Evolutionary conservation across 2,797 vertebrate genomes (phyloP), one percentile per base, ranked within the genome.

Genomic region (Mergus octosetaceus): DNA sequence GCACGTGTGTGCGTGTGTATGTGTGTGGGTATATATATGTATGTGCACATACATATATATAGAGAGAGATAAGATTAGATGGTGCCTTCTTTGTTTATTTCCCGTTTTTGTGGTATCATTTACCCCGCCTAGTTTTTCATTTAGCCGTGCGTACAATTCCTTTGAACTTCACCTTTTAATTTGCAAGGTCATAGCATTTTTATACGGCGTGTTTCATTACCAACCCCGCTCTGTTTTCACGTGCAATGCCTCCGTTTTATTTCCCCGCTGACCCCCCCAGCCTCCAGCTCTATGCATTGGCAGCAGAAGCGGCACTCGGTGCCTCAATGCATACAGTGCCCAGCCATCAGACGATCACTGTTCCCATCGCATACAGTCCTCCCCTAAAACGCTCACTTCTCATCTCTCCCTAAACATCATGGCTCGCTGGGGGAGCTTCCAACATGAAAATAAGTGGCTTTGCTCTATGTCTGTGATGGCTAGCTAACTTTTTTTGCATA

Each of bases 401-500:
- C 86, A 92, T 97, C 96, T 92, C 69, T 89, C 73, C 94, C 87
- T 92, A 96, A 93, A 96, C 97, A 97, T 97, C 58, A 30, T 97
- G 96, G 93, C 96, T 97, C 90, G 36, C 95, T 93, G 97, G 94
- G 94, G 95, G 94, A 96, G 39, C 71, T 95, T 96, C 95, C 73
- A 94, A 97, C 24, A 0, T 97, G 97, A 98, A 98, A 98, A 98
- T 98, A 97, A 95, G 94, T 4, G 12, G 85, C 94, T 98, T 98
- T 97, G 96, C 88, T 96, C 98, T 98, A 96, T 98, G 93, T 98
- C 97, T 98, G 97, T 97, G 97, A 97, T 97, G 94, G 76, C 89
- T 94, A 89, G 82, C 94, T 94, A 85, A 51, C 85, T 92, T 95
- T 64, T 93, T 61, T 94, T 73, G 41, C 62, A 68, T 64, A 86